phyloP scores from a whole-genome alignment of 2,888 invertebrate genomes.

The Drepana falcataria region DNA sequence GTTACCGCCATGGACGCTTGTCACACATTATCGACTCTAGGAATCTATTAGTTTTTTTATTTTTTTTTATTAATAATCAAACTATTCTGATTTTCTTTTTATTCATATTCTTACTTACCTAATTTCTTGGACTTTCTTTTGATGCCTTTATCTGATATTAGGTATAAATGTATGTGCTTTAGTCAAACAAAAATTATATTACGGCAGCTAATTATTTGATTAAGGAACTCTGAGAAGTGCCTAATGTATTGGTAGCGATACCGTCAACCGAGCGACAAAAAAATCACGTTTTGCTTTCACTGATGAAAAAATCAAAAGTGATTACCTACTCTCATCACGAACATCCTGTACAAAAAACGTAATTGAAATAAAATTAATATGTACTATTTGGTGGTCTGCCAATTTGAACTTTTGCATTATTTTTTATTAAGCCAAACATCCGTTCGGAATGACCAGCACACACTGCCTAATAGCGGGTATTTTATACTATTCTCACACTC shows the following conservation, averaged over 20 bases:
- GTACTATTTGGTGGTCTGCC: constrained; percentile 31
- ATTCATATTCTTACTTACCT: too few relatives aligned
- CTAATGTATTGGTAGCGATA: constrained; percentile 8
- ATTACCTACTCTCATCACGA: constrained; percentile 39
- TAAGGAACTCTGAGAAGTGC: too few relatives aligned
- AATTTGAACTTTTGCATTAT: constrained; percentile 36
- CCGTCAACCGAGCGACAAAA: constrained; percentile 17
- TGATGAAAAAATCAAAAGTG: constrained; percentile 46
- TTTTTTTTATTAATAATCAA: too few relatives aligned
- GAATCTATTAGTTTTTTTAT: too few relatives aligned
- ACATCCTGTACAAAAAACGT: constrained; percentile 59
- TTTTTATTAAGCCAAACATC: constrained; percentile 31
- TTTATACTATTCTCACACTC: constrained; percentile 19
- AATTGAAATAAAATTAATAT: constrained; percentile 55
- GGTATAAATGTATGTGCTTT: too few relatives aligned
- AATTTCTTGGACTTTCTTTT: too few relatives aligned
- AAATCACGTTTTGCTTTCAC: constrained; percentile 47
- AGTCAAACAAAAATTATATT: too few relatives aligned
- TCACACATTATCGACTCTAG: too few relatives aligned
- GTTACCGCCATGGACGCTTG: too few relatives aligned
- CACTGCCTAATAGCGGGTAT: neutral
- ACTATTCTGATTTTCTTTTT: too few relatives aligned
- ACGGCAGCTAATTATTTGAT: too few relatives aligned
- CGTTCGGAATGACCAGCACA: constrained; percentile 13
- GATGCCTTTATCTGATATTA: too few relatives aligned